Evolutionary conservation across 2,888 invertebrate genomes (phyloP).

Genomic region (Drosophila eohydei): DNA sequence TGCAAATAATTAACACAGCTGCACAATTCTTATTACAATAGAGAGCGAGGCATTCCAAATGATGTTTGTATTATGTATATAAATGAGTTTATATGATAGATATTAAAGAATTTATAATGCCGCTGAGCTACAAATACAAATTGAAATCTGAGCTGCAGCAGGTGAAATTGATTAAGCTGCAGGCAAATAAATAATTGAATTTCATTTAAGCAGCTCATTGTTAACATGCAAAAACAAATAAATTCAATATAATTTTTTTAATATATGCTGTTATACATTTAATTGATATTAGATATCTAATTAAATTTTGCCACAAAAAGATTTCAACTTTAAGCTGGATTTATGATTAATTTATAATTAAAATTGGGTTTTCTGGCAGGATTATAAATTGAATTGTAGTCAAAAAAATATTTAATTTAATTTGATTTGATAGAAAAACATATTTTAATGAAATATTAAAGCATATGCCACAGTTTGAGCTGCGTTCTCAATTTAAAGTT

Average conservation of each 20-base stretch:
- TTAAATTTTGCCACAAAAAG: neutral
- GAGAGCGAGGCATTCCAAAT: slow-evolving; percentile 7
- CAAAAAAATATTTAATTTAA: neutral
- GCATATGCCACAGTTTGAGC: neutral
- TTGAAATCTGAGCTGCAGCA: slow-evolving; percentile 9
- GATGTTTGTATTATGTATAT: slow-evolving; percentile 2
- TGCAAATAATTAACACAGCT: slow-evolving; percentile 58
- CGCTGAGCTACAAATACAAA: slow-evolving; percentile 12
- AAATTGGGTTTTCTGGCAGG: neutral
- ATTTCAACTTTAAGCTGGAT: neutral
- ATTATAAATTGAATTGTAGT: neutral
- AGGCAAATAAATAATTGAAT: slow-evolving; percentile 23
- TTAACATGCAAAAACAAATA: slow-evolving; percentile 17
- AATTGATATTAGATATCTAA: neutral
- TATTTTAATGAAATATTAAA: neutral
- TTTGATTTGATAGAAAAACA: neutral
- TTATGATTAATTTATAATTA: neutral
- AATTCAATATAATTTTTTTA: neutral
- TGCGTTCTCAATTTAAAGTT: neutral
- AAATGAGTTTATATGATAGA: neutral
- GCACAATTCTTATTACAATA: slow-evolving; percentile 38
- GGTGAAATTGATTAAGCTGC: slow-evolving; percentile 12
- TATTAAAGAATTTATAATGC: neutral
- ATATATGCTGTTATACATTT: neutral
- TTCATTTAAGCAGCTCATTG: slow-evolving; percentile 8